Evolutionary conservation across 2,888 invertebrate species (phyloP), one percentile per base, ranked within the genome.

Genomic region (Orgyia antiqua): DNA sequence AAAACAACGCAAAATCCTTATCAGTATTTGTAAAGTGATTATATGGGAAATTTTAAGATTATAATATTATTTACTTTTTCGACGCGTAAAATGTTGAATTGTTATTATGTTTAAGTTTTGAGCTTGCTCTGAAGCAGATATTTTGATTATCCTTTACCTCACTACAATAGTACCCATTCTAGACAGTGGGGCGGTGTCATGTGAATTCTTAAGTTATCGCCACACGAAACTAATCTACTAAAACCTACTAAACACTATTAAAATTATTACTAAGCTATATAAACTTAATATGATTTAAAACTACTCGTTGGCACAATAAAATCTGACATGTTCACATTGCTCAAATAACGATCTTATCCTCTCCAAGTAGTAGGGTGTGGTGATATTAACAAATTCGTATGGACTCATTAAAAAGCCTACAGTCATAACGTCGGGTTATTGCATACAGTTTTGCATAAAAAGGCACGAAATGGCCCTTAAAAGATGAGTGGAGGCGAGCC

Each of bases 361-460:
- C 5, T 12, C n/a, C 10, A 10, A 13, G 38, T 47, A 51, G 33
- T 31, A 29, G 13, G 9, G 11, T 42, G 27, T 28, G 10, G 33
- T 51, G 31, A 13, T 51, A 47, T 47, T 31, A 33, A 18, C 52
- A 52, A 52, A 63, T 61, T 51, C 55, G 41, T 48, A 43, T 53
- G 50, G 49, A 57, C 58, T 69, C 68, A 73, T 74, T 70, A 73
- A 68, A 61, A 62, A 56, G 44, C 58, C 58, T 50, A 46, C 45
- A 56, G 64, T 56, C 51, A 70, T 70, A 68, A 60, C 58, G 36
- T 38, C 42, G 55, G 59, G 67, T 72, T 77, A 78, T 71, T 66
- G 70, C 69, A 58, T 54, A 48, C 48, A 58, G 62, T 75, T 79
- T 79, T 76, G 78, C 79, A 79, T 79, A 78, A 78, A 76, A 70